These are phyloP conservation scores for Drosophila melanica DNA, from an alignment of 1,140 invertebrate species.

Conservation along the genomic window DNA sequence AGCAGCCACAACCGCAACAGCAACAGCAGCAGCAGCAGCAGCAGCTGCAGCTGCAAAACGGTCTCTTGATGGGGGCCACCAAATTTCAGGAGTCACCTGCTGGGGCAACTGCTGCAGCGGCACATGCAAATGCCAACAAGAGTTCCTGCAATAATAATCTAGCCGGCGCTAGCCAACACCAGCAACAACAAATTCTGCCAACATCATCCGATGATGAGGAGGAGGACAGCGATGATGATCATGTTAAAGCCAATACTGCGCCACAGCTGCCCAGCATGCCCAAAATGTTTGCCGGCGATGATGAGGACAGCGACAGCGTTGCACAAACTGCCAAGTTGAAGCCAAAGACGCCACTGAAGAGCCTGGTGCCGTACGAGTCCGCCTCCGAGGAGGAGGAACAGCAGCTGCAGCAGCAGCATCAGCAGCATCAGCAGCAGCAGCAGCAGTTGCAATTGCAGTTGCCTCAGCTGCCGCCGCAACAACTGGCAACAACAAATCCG, in stretches of 20 bases:
- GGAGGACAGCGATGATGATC: conserved; percentile 50
- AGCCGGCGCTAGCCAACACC: conserved; percentile 51
- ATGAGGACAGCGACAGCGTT: conserved; percentile 47
- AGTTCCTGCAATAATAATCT: conserved; percentile 71
- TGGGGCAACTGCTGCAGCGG: conserved; percentile 27
- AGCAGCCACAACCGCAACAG: too few species aligned
- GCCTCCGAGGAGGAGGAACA: conserved; percentile 78
- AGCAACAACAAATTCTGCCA: conserved; percentile 68
- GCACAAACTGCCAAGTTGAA: conserved; percentile 57
- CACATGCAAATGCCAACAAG: conserved; percentile 66
- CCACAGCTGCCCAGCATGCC: conserved; percentile 74
- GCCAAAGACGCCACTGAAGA: conserved; percentile 68
- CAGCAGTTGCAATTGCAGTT: neutral
- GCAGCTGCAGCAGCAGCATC: conserved; percentile 27
- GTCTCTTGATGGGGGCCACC: conserved; percentile 52
- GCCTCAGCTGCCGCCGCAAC: neutral
- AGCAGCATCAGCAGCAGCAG: conserved; percentile 12
- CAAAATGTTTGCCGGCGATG: conserved; percentile 42
- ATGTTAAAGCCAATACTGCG: conserved; percentile 46
- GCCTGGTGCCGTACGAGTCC: conserved; percentile 80
- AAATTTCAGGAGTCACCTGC: conserved; percentile 67
- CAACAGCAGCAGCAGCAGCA: conserved; percentile 38
- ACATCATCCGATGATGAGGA: conserved; percentile 71
- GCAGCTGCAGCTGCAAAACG: conserved; percentile 53
- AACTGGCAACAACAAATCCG: conserved; percentile 40